A percentile compares a stretch with the other conserved stretches of the same genome.
These are phyloP conservation scores for Litoditis marina DNA, from an alignment of 2,888 invertebrate genomes.

Conservation along the genomic window DNA sequence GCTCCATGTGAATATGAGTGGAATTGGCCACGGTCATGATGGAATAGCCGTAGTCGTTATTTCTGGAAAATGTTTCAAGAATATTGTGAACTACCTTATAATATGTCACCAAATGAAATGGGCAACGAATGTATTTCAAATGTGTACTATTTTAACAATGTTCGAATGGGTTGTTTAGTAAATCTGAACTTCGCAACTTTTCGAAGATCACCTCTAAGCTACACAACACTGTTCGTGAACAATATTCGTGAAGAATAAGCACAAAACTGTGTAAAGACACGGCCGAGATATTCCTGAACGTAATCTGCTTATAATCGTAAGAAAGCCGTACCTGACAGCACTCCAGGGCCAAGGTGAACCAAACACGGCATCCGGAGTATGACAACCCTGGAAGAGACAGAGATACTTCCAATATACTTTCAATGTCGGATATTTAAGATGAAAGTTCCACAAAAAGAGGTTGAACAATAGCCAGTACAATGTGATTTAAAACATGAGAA, in stretches of 20 bases:
- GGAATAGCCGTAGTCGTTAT: conserved; percentile 84
- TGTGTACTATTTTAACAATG: no score
- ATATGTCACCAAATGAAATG: no score
- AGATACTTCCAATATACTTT: no score
- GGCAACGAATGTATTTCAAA: no score
- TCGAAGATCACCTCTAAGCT: background rate
- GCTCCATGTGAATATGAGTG: conserved; percentile 83
- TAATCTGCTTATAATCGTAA: background rate
- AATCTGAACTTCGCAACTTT: no score
- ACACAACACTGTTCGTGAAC: no score
- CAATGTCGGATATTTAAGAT: no score
- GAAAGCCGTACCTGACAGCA: conserved; percentile 28
- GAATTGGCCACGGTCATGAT: conserved; percentile 73
- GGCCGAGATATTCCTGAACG: conserved; percentile 61
- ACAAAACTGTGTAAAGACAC: conserved; percentile 79
- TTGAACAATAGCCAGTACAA: no score
- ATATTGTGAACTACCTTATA: no score
- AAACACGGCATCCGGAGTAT: conserved; percentile 40
- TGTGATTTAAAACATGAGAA: no score
- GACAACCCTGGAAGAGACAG: conserved; percentile 39
- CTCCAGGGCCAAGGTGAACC: conserved; percentile 41
- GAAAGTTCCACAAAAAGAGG: no score
- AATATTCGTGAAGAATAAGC: conserved; percentile 65
- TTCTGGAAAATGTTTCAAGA: conserved; percentile 23
- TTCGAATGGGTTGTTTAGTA: no score